Evolutionary conservation across 1,140 invertebrate species (phyloP), one percentile per base, ranked within the genome.

Genomic region (Drosophila lini): DNA sequence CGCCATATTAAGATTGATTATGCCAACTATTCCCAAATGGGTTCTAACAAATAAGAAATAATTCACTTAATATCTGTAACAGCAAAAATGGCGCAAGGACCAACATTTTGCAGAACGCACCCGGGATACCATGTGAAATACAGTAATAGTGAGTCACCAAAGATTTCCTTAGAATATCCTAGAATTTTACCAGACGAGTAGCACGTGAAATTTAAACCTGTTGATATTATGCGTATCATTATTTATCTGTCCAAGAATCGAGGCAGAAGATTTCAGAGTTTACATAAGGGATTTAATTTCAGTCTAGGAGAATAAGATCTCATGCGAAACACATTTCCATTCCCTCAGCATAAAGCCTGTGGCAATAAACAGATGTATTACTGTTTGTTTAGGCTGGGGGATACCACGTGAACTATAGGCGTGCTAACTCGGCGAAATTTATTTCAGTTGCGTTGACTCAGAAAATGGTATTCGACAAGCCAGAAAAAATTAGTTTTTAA

Each of bases 211-310:
- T 38, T 38, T 38, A 25, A 42, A 32, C 15, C 19, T 32, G 36
- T 13, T 38, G 22, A 32, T 40, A 2, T 56, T 19, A 22, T 47
- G 62, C 34, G 22, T 22, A 32, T 9, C 19, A 61, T 15, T 10
- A 5, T 16, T 16, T 3, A 28, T 11, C 31, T 28, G 32, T 19
- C 45, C 5, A 40, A 19, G n/a, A 16, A 13, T 53, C 7, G 11
- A 15, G 50, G 19, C 16, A 53, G 7, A n/a, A n/a, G 9, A 31
- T 15, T 13, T 62, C 19, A 34, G 7, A 31, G 19, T 57, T 47
- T 48, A 47, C 28, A 28, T 4, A 53, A 22, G 3, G n/a, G 13
- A 34, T 61, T 22, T 10, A 55, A 55, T 71, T 74, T 47, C 67
- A 32, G 40, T 40, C 45, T 15, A 19, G 13, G 2, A 19, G 56